Base-by-base conservation (phyloP, 1,140 invertebrate genomes). In the Conus betulinus region DNA sequence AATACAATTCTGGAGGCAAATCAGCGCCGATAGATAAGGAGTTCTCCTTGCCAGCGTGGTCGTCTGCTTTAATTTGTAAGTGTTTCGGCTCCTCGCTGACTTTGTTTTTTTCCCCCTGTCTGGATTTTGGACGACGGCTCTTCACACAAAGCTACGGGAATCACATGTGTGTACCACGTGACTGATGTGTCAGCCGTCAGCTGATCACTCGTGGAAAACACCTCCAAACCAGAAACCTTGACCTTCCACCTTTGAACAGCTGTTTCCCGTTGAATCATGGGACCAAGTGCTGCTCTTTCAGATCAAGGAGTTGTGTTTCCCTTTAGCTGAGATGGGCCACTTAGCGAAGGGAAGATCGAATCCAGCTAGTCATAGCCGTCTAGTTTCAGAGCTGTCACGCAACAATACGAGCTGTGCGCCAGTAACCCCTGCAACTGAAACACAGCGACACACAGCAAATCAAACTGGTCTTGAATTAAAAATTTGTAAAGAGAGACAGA, bases 161-260 rank as follows among this genome's bases (percentile, higher is more conserved):
- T 71, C 23, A 71, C 67, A 71, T 51, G 11, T 11, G 76, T 78
- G 76, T 78, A 78, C 76, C 76, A 78, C 76, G 76, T 78, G 76
- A 78, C 39, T 15, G 7, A 23, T 51, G 76, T 78, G 76, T 78
- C 10, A 51, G 76, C 76, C 27, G 76, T 78, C 76, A 78, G 76
- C 76, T 78, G 76, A 78, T 78, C 76, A 51, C 76, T 78, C 17
- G 76, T 39, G 76, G 76, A 39, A 39, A 39, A 78, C 76, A 39
- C 76, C 25, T 78, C 27, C 39, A 39, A 39, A 10, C 39, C 76
- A 27, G 76, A 13, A 25, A 78, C 76, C 76, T 78, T 78, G 25
- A 78, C 76, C 25, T 78, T 78, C 39, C 7, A 71, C 67, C 67
- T 71, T 71, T 71, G 67, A 71, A 20, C 67, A 71, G 67, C 67